Evolutionary conservation across 2,888 invertebrate genomes (phyloP), one percentile per base, ranked within the genome.

Genomic region (Cataglyphis altisquamis): DNA sequence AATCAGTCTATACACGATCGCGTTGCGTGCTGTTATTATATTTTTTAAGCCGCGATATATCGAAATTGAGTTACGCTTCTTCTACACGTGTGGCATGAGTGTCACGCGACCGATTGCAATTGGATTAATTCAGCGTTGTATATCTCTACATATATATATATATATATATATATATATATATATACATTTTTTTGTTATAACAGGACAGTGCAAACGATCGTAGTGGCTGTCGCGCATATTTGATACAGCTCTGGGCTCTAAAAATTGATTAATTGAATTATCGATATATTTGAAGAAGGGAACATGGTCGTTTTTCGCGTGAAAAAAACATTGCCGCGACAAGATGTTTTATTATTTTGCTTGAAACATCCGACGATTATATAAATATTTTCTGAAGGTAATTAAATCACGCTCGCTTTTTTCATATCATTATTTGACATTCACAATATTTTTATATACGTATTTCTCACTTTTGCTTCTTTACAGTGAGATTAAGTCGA

Each of bases 1-100:
- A 80, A 80, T 45, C 78, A 60, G 45, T 60, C 39, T 72, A 45
- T 18, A 68, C 29, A 25, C 29, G 41, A 36, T 25, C 32, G 72
- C 60, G 70, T 60, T 60, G 72, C 45, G 60, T 52, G 60, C 48
- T 41, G 60, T 77, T 72, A 80, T 80, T 80, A 80, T 78, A 78
- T 78, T 70, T 77, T 77, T 66, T 66, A 72, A 80, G 45, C 72
- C 45, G 72, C 60, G 32, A 52, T 52, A 52, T 60, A 72, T 60
- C 45, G 48, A 80, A 80, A 80, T 60, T 60, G 78, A 80, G 78
- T 80, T 80, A 60, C 32, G 21, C 45, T 45, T 29, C 45, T 48
- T 32, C 45, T 45, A 45, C 32, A 39, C 41, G 57, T 18, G 57
- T 29, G 32, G 21, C 55, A 41, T 3, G 70, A 12, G n/a, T 60